Conservation (phyloP, 2,797 vertebrate genomes). For the Otolemur crassicaudatus region DNA sequence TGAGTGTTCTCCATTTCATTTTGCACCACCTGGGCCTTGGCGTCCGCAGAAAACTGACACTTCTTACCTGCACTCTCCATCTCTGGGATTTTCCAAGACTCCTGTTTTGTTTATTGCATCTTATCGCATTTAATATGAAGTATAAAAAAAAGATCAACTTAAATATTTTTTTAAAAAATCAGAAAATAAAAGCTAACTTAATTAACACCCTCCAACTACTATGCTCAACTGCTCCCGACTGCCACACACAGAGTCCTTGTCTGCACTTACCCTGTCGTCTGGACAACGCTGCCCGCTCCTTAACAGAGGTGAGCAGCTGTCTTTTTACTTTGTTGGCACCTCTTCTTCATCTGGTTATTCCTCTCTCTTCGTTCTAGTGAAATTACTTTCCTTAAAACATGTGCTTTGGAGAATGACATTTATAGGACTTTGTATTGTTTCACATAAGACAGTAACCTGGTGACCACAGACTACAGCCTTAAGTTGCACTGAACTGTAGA, state of each 20-base stretch:
- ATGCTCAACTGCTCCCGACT: too few relatives aligned
- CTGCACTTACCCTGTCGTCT: not conserved
- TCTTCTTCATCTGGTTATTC: accelerated
- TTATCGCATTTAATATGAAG: not conserved
- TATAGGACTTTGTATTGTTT: not conserved
- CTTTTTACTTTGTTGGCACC: not conserved
- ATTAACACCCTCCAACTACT: not conserved
- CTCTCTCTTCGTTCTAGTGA: not conserved
- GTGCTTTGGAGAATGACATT: not conserved
- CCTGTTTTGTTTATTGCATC: not conserved
- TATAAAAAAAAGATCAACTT: not conserved
- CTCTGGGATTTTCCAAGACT: not conserved
- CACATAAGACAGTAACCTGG: not conserved
- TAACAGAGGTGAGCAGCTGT: accelerated
- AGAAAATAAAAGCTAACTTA: not conserved
- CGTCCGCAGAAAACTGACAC: not conserved
- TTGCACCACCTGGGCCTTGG: not conserved
- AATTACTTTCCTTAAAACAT: not conserved
- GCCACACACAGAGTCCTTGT: not conserved
- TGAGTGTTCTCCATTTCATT: not conserved
- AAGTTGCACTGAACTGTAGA: accelerated
- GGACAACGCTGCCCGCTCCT: not conserved
- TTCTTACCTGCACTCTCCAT: accelerated
- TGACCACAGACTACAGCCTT: not conserved
- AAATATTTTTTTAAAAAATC: not conserved